phyloP scores from a whole-genome alignment of 2,888 invertebrate genomes.

The Lepas anatifera region DNA sequence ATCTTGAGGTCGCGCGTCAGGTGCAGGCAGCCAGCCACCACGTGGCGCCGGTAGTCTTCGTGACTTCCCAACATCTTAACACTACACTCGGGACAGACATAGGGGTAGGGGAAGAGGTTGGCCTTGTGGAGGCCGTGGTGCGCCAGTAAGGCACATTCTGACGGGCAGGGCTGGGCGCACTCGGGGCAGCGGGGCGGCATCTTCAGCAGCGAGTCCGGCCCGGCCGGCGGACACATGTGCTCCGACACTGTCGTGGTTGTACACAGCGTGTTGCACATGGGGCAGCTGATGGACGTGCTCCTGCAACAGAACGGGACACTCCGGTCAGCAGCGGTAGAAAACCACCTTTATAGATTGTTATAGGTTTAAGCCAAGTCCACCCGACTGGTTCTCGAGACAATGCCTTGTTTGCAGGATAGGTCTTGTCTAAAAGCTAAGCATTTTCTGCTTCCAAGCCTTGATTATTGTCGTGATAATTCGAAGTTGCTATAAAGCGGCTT shows the following conservation, averaged over 20 bases:
- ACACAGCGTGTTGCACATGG: constrained; percentile 9
- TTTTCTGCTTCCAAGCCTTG: no score
- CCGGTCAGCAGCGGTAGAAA: neutral
- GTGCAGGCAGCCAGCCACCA: neutral
- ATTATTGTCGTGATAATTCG: no score
- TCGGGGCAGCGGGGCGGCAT: constrained; percentile 11
- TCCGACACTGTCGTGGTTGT: neutral
- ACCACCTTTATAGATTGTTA: no score
- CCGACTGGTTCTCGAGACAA: no score
- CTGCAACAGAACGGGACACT: neutral
- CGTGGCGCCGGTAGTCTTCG: constrained; percentile 10
- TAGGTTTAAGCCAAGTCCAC: no score
- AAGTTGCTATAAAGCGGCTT: no score
- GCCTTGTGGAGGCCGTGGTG: constrained; percentile 11
- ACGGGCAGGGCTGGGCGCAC: constrained; percentile 8
- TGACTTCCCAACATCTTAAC: neutral
- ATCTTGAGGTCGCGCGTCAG: constrained; percentile 10
- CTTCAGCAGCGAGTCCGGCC: neutral
- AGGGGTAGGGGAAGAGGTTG: constrained; percentile 6
- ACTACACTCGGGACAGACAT: constrained; percentile 4
- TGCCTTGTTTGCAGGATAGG: no score
- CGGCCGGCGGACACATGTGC: neutral
- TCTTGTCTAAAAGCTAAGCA: no score
- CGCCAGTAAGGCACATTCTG: neutral
- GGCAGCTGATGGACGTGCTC: neutral